Evolutionary conservation across 2,113 vertebrate genomes (phyloP).

Genomic region (Tachycineta bicolor): DNA sequence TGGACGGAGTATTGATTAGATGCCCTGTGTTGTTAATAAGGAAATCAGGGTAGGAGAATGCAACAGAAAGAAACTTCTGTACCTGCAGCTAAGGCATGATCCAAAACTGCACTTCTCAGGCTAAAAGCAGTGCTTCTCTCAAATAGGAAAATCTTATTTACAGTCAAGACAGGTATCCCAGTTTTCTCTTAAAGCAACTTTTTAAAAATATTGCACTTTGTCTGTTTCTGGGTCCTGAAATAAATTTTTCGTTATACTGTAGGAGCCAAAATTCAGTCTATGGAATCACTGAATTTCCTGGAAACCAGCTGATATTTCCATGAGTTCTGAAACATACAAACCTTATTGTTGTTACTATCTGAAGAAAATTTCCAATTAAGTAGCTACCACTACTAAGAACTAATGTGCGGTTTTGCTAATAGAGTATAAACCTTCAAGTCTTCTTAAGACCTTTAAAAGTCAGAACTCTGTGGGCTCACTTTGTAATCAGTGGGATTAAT

Average conservation of each 20-base stretch:
- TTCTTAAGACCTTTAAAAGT: background rate
- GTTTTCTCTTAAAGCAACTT: background rate
- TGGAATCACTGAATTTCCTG: background rate
- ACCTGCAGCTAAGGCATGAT: background rate
- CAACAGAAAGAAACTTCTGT: background rate
- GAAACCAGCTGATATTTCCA: background rate
- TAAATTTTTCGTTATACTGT: background rate
- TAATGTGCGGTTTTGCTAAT: background rate
- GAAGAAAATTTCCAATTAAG: background rate
- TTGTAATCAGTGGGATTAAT: background rate
- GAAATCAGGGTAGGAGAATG: background rate
- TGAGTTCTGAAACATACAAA: background rate
- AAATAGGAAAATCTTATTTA: background rate
- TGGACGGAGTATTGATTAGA: background rate
- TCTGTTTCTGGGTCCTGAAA: background rate
- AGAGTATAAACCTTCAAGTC: background rate
- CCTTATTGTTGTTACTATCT: background rate
- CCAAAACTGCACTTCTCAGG: background rate
- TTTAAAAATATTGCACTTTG: background rate
- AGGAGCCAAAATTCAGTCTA: background rate
- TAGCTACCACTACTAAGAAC: background rate
- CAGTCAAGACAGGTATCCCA: background rate
- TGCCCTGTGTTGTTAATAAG: background rate
- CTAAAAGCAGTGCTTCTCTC: background rate
- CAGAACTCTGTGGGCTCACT: background rate